A percentile compares a stretch with the other conserved stretches of the same genome.
phyloP scores from a whole-genome alignment of 1,140 invertebrate genomes.

The Phthorimaea operculella region DNA sequence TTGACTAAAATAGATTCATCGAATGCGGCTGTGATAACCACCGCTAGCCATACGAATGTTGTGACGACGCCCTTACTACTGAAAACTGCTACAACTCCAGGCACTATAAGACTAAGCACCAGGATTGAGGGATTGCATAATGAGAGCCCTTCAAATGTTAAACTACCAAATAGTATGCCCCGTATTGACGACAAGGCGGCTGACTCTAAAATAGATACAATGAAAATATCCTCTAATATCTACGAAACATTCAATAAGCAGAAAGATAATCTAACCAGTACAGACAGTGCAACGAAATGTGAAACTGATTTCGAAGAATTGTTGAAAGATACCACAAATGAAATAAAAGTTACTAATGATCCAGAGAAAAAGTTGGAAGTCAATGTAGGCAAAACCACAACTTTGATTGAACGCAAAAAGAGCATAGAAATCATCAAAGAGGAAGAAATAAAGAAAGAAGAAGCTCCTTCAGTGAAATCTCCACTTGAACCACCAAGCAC shows the following conservation, averaged over 20 bases:
- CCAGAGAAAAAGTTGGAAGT: slow-evolving; percentile 55
- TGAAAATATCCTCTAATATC: slow-evolving; percentile 2
- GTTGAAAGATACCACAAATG: slow-evolving; percentile 63
- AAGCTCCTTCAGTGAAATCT: background rate
- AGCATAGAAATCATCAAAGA: slow-evolving; percentile 17
- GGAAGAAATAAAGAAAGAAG: slow-evolving; percentile 14
- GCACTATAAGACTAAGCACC: slow-evolving; percentile 32
- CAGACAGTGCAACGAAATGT: slow-evolving; percentile 43
- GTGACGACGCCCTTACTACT: slow-evolving; percentile 51
- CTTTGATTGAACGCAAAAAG: slow-evolving; percentile 29
- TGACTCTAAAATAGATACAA: background rate
- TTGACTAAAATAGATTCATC: slow-evolving; percentile 42
- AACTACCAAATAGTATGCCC: background rate
- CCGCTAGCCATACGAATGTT: slow-evolving; percentile 41
- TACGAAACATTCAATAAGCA: slow-evolving; percentile 10
- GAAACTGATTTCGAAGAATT: slow-evolving; percentile 67
- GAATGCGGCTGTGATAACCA: slow-evolving; percentile 33
- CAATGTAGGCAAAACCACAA: slow-evolving; percentile 49
- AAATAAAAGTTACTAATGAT: slow-evolving; percentile 60
- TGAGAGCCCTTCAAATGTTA: background rate
- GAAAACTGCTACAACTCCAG: slow-evolving; percentile 35
- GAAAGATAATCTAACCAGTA: slow-evolving; percentile 11
- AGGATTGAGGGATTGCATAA: background rate
- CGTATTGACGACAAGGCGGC: background rate
- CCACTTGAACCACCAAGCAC: background rate